Evolutionary conservation across 2,113 vertebrate genomes (phyloP).

Genomic region (Antechinus flavipes): DNA sequence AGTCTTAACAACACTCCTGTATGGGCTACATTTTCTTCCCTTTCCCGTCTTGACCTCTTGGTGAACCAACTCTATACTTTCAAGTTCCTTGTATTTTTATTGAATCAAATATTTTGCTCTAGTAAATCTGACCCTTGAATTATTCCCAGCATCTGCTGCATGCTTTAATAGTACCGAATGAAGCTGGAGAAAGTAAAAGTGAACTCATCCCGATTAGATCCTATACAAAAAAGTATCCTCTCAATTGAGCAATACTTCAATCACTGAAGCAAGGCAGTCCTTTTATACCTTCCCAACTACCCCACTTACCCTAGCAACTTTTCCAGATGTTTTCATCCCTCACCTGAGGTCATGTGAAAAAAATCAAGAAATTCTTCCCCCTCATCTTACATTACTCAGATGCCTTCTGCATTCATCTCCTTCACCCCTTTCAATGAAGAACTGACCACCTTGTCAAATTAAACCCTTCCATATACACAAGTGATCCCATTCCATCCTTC

Average conservation of each 20-base stretch:
- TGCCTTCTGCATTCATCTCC: background rate
- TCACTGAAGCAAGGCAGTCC: background rate
- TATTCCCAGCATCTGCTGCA: background rate
- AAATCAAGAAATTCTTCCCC: background rate
- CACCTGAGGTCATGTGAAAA: background rate
- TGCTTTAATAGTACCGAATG: background rate
- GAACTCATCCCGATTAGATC: background rate
- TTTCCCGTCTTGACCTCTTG: background rate
- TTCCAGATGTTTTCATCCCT: background rate
- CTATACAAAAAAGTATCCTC: background rate
- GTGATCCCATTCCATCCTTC: background rate
- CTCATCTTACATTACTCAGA: background rate
- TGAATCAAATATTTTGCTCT: constrained; percentile 1
- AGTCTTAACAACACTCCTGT: no score
- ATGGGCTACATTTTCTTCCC: background rate
- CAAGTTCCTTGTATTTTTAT: background rate
- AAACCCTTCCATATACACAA: background rate
- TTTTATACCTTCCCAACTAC: background rate
- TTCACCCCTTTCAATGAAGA: background rate
- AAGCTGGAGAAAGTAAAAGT: background rate
- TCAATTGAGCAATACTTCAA: background rate
- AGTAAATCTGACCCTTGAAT: background rate
- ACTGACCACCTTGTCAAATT: background rate
- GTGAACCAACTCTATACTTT: background rate
- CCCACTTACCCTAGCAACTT: background rate